Base-by-base conservation (phyloP, 2,888 invertebrate genomes). In the Tetheella fluctuosa region DNA sequence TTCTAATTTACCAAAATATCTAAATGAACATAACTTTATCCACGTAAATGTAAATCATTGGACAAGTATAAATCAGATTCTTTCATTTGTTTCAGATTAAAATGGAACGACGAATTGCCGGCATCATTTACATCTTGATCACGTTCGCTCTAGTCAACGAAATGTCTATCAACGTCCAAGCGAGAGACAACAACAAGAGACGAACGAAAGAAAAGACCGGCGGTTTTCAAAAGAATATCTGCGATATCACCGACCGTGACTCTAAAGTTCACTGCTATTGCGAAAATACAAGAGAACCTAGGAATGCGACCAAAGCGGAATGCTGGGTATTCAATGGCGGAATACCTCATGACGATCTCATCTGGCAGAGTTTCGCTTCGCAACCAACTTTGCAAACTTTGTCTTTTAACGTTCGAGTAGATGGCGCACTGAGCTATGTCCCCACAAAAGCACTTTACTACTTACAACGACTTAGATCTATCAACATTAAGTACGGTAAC, bases 291-390 rank as follows among this genome's bases (percentile, higher is more conserved):
- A 90, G 93, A 60, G 89, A 92, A 62, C 87, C 87, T 42, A 85
- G 86, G 69, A 93, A 94, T 76, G 96, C 96, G 23, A 95, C 95
- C 53, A 95, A 95, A 73, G 96, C 96, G 55, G 96, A 96, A 85
- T 97, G 97, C 83, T 95, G 96, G 95, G 94, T 97, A 54, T 96
- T 96, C 86, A 95, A 95, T 71, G 94, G 94, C 52, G 95, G 95
- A 53, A 94, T 96, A 77, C 94, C 95, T 8, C 94, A 94, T 63
- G 95, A 96, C 71, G 95, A 96, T 81, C 94, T 94, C 65, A 94
- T 96, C 74, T 97, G 97, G 97, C 94, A 94, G 68, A 94, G 95
- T 77, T 96, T 97, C 85, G 93, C 94, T 23, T 95, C 96, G 37
- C 97, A 97, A 84, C 95, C 95, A 56, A 94, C 94, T 74, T 85